Percentiles rank a stretch among this genome's conserved stretches.
These are phyloP conservation scores for Thinocorus orbignyianus DNA, from an alignment of 2,113 vertebrate species.

Conservation along the genomic window DNA sequence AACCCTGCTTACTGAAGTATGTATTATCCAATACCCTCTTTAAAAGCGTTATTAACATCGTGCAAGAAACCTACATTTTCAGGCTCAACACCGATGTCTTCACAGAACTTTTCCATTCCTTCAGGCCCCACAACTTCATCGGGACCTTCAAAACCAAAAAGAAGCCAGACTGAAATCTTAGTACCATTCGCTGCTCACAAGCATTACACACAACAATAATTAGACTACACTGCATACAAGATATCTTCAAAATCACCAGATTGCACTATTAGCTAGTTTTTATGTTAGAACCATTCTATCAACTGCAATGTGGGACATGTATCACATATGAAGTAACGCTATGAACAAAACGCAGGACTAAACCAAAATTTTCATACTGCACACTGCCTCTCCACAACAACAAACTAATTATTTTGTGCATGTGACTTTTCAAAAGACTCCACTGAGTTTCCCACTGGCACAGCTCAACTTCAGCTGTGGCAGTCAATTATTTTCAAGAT, in stretches of 20 bases:
- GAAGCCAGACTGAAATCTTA: neutral
- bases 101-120: constrained; percentile 98
- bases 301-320: neutral
- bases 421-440: neutral
- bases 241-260: neutral
- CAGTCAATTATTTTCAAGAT: neutral
- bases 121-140: constrained; percentile 94
- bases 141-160: constrained; percentile 77
- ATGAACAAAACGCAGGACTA: neutral
- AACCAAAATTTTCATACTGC: neutral
- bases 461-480: neutral
- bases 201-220: neutral
- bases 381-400: neutral
- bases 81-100: constrained; percentile 95
- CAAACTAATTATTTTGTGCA: neutral
- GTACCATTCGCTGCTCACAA: neutral
- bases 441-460: accelerated
- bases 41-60: neutral
- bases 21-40: neutral
- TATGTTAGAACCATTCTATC: neutral
- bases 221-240: neutral
- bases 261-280: neutral
- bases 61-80: constrained; percentile 88
- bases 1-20: no score
- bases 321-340: neutral